A percentile compares a stretch with the other conserved stretches of the same genome.
These are phyloP conservation scores for Meandrina meandrites DNA, from an alignment of 92 coral and sea anemone species.

Conservation along the genomic window DNA sequence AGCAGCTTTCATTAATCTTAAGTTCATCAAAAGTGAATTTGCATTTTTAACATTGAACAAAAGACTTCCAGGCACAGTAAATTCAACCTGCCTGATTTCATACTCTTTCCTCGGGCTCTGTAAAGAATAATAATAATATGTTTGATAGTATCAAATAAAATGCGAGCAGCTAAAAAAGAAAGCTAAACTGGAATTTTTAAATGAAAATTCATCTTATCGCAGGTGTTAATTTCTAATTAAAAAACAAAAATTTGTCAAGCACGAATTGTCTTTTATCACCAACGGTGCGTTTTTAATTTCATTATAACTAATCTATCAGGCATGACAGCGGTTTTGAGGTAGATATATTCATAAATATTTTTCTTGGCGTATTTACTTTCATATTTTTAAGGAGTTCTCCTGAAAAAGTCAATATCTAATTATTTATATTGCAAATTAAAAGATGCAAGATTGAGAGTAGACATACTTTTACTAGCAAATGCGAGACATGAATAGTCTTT, in stretches of 20 bases:
- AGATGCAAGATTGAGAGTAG: no score
- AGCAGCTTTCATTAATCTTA: background rate
- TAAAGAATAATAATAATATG: background rate
- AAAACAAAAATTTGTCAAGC: background rate
- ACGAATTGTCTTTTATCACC: background rate
- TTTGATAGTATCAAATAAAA: background rate
- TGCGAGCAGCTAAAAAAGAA: background rate
- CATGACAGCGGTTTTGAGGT: background rate
- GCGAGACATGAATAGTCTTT: no score
- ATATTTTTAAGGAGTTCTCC: background rate
- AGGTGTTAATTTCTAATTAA: background rate
- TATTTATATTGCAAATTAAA: no score
- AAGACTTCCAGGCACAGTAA: background rate
- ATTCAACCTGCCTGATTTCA: background rate
- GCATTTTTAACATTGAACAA: background rate
- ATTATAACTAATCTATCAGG: background rate
- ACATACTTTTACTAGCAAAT: no score
- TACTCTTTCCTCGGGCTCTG: background rate
- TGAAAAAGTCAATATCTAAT: no score
- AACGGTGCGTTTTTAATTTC: background rate
- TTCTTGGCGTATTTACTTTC: background rate
- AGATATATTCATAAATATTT: background rate
- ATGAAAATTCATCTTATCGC: background rate
- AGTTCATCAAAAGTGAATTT: background rate
- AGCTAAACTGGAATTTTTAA: background rate